Base-by-base conservation (phyloP, 1,140 invertebrate genomes). In the Drosophila teissieri region DNA sequence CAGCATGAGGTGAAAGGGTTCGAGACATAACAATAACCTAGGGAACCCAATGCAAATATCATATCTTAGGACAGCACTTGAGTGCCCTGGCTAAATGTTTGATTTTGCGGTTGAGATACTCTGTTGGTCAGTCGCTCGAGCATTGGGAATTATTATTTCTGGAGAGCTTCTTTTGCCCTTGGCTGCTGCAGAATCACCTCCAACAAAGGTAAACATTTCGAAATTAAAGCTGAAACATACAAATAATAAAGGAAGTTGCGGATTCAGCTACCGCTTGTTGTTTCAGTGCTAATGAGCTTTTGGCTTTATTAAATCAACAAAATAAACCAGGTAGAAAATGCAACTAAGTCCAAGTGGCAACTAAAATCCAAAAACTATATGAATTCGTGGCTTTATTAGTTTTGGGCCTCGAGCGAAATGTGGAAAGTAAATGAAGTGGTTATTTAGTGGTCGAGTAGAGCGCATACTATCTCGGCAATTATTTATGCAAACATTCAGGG, bases 241-340 rank as follows among this genome's bases (percentile, higher is more conserved):
- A 69, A 48, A 46, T 55, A 70, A 48, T 39, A 10, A 8, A 14
- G 15, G 22, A 19, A 37, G 49, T 49, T 24, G 31, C 36, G 27
- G 31, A 17, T 37, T 22, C n/a, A 17, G 27, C 54, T 27, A 11
- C 36, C 15, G 54, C 17, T 70, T 70, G 51, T 40, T 70, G 44
- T 70, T 70, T 57, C 36, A 57, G 27, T 56, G 37, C 64, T 70
- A 70, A 70, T 70, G 65, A 70, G 68, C 64, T 70, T 69, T 70
- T 57, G 65, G 68, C 64, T 57, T 70, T 70, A 72, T 57, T 42
- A 56, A 49, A 57, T 72, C 68, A 72, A 72, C 68, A 70, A 46
- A 69, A 55, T 36, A 31, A 36, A 45, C 11, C 4, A 46, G 27
- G 39, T 42, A 27, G 22, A 24, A 15, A 46, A 24, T 17, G 36